Evolutionary conservation across 2,113 vertebrate species (phyloP), one percentile per base, ranked within the genome.

Genomic region (Cryptomyrus ogoouensis): DNA sequence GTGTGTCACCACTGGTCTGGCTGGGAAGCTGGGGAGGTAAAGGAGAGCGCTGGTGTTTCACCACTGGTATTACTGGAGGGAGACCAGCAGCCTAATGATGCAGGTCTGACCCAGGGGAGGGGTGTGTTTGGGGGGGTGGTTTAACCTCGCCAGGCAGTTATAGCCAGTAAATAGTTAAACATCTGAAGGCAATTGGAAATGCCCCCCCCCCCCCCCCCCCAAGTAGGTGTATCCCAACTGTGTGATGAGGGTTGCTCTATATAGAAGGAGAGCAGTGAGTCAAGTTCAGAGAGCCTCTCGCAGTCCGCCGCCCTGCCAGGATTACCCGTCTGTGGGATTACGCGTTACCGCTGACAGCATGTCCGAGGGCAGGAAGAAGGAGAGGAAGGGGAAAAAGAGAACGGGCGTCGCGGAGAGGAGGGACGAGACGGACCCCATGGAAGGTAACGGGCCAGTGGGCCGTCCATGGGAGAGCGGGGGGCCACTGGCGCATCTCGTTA

Each of bases 181-280:
- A n/a, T 83, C 89, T 58, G 49, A 58, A 66, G 49, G 66, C 70
- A 35, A 74, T 89, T 70, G 88, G 77, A 62, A 85, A 89, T 44
- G 89, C 89, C 52, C 21, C 58, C 66, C 27, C 88, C 86, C 86
- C 24, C 74, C 27, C 35, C 80, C 62, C 86, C 49, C 86, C 74
- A 49, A 90, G 91, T 92, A 92, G 92, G 91, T 91, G 92, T 91
- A 89, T 92, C 87, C 91, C 88, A 35, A 46, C 87, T 66, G 88
- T 90, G 89, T 83, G 91, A 92, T 87, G 90, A 91, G 91, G 86
- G 90, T 86, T 89, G 91, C 89, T 91, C 89, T 91, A 90, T 89
- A 89, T 89, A 89, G 89, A 89, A 83, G 80, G 52, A 89, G 52
- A 35, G 42, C 83, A 89, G 77, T 62, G 39, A 89, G 89, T 83